phyloP scores from a whole-genome alignment of 2,113 vertebrate species.

The Lagopus leucura region DNA sequence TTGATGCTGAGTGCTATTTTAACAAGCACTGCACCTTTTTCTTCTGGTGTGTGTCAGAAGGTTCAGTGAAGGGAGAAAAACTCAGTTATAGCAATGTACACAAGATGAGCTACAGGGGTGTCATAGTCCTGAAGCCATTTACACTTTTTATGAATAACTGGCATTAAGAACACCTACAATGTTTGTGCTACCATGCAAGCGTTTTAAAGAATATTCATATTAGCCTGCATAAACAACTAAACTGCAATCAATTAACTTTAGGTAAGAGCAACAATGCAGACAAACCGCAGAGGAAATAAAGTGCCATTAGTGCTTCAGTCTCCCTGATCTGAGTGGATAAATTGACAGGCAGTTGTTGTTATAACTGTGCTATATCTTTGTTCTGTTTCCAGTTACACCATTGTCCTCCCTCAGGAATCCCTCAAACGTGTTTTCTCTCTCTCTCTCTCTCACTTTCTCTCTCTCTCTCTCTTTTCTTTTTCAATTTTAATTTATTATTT shows the following conservation, averaged over 20 bases:
- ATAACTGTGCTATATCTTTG: background rate
- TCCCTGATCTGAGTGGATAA: background rate
- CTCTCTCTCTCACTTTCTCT: too few species aligned
- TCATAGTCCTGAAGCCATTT: background rate
- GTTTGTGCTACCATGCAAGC: background rate
- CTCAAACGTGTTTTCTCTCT: background rate
- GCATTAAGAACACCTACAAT: background rate
- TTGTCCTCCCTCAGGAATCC: background rate
- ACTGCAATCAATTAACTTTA: conserved; percentile 14
- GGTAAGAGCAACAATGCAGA: background rate
- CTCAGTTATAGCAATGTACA: background rate
- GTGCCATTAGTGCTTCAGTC: background rate
- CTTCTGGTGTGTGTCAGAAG: background rate
- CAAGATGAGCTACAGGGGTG: background rate
- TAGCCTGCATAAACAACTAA: conserved; percentile 25
- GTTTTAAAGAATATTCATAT: background rate
- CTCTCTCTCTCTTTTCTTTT: background rate
- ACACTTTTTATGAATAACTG: background rate
- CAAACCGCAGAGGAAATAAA: conserved; percentile 14
- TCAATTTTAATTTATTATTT: background rate
- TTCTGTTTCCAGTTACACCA: background rate
- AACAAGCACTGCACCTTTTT: background rate
- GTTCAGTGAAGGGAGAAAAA: background rate
- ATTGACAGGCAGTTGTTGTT: background rate
- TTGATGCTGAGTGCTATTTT: background rate